A percentile compares a stretch with the other conserved stretches of the same genome.
phyloP scores from a whole-genome alignment of 2,888 invertebrate species.

The Ecdyonurus torrentis region DNA sequence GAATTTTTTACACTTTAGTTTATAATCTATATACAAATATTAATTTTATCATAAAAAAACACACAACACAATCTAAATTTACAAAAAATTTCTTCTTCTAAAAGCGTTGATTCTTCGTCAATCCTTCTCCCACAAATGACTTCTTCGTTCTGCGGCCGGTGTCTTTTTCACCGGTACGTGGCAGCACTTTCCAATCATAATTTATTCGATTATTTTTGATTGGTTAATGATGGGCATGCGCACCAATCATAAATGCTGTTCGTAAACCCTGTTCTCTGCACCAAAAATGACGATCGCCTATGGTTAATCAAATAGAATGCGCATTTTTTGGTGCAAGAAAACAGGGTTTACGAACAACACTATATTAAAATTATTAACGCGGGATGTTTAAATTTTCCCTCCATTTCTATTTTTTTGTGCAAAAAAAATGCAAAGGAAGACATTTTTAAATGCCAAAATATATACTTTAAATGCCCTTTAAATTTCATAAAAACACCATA shows the following conservation, averaged over 20 bases:
- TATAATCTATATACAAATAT: not conserved
- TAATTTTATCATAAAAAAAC: not conserved
- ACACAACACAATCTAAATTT: not conserved
- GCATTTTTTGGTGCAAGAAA: no score
- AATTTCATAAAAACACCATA: not conserved
- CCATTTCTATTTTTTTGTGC: no score
- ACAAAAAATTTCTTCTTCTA: not conserved
- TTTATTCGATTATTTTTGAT: not conserved
- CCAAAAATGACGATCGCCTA: no score
- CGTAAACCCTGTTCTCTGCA: no score
- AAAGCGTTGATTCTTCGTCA: not conserved
- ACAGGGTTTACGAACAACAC: no score
- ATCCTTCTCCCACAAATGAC: not conserved
- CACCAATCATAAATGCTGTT: not conserved
- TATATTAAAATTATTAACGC: no score
- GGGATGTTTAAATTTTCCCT: no score
- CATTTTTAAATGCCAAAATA: no score
- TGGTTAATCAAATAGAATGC: no score
- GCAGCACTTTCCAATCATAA: not conserved
- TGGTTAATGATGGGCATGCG: not conserved
- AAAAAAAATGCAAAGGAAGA: no score
- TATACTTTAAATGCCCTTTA: no score
- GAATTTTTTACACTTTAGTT: not conserved
- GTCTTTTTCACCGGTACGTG: not conserved
- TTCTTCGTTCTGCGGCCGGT: not conserved